Percentiles rank a stretch among this genome's conserved stretches.
phyloP scores from a whole-genome alignment of 2,888 invertebrate genomes.

The Carterocephalus palaemon region DNA sequence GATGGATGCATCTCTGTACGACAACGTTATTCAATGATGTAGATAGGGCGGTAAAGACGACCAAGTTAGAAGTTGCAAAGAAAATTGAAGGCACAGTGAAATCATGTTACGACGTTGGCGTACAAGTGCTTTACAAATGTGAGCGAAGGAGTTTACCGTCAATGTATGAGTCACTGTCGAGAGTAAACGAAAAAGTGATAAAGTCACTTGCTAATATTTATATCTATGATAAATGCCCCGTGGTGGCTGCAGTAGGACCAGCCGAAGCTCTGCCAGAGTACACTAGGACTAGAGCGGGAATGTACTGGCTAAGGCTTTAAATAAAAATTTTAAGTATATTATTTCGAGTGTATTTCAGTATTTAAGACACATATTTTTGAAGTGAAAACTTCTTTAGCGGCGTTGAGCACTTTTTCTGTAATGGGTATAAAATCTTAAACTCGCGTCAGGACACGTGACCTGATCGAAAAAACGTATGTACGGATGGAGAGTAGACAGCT shows the following conservation, averaged over 20 bases:
- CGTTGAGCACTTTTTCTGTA: too few species aligned
- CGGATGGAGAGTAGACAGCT: too few species aligned
- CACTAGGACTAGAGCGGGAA: slow-evolving; percentile 48
- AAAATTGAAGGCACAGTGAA: slow-evolving; percentile 43
- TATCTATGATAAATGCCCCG: slow-evolving; percentile 66
- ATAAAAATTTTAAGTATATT: too few species aligned
- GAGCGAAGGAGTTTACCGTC: slow-evolving; percentile 38
- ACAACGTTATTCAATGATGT: slow-evolving; percentile 45
- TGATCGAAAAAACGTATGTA: too few species aligned
- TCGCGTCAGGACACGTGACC: too few species aligned
- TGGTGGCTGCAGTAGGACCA: slow-evolving; percentile 61
- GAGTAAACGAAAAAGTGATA: slow-evolving; percentile 29
- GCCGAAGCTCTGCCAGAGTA: slow-evolving; percentile 65
- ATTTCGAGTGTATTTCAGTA: too few species aligned
- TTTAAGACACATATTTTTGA: neutral
- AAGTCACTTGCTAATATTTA: slow-evolving; percentile 40
- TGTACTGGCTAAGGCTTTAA: slow-evolving; percentile 59
- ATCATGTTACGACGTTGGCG: slow-evolving; percentile 56
- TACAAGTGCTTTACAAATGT: slow-evolving; percentile 49
- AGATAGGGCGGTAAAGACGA: slow-evolving; percentile 47
- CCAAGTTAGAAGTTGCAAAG: slow-evolving; percentile 48
- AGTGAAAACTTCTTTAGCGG: neutral
- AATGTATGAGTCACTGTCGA: slow-evolving; percentile 21
- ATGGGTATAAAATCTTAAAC: too few species aligned
- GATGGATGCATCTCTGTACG: slow-evolving; percentile 61